phyloP scores from a whole-genome alignment of 1,140 invertebrate species.

The Solen grandis region DNA sequence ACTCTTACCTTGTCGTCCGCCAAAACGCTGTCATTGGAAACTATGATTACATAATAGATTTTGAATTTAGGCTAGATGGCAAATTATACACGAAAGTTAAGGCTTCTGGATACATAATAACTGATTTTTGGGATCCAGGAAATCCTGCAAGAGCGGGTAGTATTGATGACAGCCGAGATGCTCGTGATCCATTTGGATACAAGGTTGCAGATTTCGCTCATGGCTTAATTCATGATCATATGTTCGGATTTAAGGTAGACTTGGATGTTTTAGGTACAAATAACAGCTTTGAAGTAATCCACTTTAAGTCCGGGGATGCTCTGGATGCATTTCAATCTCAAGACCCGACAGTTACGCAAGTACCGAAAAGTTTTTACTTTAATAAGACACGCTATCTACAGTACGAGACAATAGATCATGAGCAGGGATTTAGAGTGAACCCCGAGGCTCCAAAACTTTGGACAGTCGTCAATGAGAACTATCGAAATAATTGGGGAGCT shows the following conservation, averaged over 20 bases:
- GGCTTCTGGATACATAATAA: constrained; percentile 61
- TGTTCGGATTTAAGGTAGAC: constrained; percentile 45
- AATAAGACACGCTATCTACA: constrained; percentile 22
- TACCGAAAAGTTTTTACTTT: not conserved
- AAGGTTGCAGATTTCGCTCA: constrained; percentile 22
- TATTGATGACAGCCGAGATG: not conserved
- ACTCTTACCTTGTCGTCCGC: constrained; percentile 25
- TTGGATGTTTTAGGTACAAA: constrained; percentile 36
- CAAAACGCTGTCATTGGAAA: constrained; percentile 29
- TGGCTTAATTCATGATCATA: constrained; percentile 45
- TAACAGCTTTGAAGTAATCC: constrained; percentile 44
- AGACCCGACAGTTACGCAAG: not conserved
- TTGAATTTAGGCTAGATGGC: constrained; percentile 54
- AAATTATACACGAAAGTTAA: constrained; percentile 35
- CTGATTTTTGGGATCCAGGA: constrained; percentile 48
- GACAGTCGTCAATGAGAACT: constrained; percentile 47
- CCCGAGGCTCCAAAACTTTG: constrained; percentile 16
- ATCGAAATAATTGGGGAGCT: constrained; percentile 33
- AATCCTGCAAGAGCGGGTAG: constrained; percentile 1
- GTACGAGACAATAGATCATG: constrained; percentile 20
- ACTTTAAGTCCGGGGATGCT: constrained; percentile 16
- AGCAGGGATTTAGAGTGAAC: constrained; percentile 26
- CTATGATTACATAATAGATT: constrained; percentile 65
- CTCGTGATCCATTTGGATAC: constrained; percentile 28
- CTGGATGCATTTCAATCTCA: constrained; percentile 24